Conservation (phyloP, 2,888 invertebrate genomes). For the Rhynchonema sp. region DNA sequence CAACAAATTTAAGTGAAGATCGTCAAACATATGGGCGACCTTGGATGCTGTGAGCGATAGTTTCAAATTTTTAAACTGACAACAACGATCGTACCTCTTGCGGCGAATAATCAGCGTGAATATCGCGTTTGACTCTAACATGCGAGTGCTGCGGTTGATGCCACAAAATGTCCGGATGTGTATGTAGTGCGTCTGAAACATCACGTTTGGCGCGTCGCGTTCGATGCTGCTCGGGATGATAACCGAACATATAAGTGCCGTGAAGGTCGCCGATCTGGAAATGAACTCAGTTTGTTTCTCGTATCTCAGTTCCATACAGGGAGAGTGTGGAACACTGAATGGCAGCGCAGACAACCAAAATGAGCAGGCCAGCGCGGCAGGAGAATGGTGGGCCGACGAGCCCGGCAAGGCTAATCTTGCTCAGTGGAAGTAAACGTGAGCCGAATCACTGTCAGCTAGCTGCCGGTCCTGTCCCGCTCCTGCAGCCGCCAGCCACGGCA, state of each 20-base stretch:
- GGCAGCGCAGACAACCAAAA: background rate
- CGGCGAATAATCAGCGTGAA: background rate
- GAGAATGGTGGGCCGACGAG: too few species aligned
- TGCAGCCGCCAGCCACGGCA: too few species aligned
- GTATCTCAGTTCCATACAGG: too few species aligned
- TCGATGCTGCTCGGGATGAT: background rate
- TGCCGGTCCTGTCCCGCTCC: too few species aligned
- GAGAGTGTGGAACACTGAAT: too few species aligned
- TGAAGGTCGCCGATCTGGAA: background rate
- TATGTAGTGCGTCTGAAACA: background rate
- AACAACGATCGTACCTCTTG: background rate
- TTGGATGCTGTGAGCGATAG: background rate
- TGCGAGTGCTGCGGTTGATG: background rate
- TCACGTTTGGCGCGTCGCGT: background rate
- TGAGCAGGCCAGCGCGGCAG: too few species aligned
- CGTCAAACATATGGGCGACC: too few species aligned
- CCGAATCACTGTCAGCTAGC: too few species aligned
- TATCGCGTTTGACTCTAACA: background rate
- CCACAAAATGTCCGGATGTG: background rate
- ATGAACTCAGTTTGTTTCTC: conserved; percentile 10
- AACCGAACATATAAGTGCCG: conserved; percentile 1
- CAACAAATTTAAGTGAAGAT: too few species aligned
- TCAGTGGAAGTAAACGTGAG: too few species aligned
- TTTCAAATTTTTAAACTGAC: background rate
- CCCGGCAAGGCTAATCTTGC: too few species aligned